These are phyloP conservation scores for Myxocyprinus asiaticus DNA, from an alignment of 2,113 vertebrate genomes.

Conservation along the genomic window DNA sequence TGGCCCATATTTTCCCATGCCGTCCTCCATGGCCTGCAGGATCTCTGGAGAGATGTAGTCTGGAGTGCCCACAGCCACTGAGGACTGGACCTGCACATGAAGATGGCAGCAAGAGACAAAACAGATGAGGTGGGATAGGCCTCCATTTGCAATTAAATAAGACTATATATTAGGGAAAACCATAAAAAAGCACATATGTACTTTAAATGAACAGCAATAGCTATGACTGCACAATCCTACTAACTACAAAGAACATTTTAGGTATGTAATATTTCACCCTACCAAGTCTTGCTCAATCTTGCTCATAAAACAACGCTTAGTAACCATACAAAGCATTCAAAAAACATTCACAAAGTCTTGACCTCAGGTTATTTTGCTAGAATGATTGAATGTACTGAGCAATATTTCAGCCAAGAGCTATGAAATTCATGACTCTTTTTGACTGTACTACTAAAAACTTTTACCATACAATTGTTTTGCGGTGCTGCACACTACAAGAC, in stretches of 20 bases:
- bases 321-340: not conserved
- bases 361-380: not conserved
- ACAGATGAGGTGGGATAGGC: not conserved
- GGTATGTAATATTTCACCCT: not conserved
- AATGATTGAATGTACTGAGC: not conserved
- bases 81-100: conserved; percentile 87
- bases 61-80: conserved; percentile 93
- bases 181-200: not conserved
- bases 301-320: not conserved
- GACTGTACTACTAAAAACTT: not conserved
- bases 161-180: not conserved
- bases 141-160: not conserved
- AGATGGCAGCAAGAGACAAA: not conserved
- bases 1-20: conserved; percentile 92
- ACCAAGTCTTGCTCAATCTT: not conserved
- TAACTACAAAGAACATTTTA: not conserved
- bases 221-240: not conserved
- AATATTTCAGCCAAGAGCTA: too few species aligned
- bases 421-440: not conserved
- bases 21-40: conserved; percentile 97
- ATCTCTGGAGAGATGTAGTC: conserved; percentile 99
- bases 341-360: not conserved
- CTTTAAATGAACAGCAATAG: not conserved
- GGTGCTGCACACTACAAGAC: too few species aligned
- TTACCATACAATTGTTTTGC: too few species aligned